Evolutionary conservation across 2,888 invertebrate genomes (phyloP), one percentile per base, ranked within the genome.

Genomic region (Ceriagrion tenellum): DNA sequence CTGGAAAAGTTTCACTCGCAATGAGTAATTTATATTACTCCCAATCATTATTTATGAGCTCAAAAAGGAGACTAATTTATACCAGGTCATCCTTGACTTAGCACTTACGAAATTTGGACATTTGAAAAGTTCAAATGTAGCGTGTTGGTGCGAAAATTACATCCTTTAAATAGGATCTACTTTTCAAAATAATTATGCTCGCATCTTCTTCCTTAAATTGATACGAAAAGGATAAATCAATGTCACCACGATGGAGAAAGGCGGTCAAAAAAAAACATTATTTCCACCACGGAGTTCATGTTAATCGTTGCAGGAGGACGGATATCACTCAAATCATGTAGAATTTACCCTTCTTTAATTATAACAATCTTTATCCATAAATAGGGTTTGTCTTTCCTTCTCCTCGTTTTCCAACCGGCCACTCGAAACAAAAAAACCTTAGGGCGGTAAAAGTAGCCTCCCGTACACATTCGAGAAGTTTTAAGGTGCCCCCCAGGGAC

Each of bases 391-490:
- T 16, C 0, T 20, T 13, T 91, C 35, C 35, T n/a, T 26, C n/a
- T 74, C 74, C 47, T 69, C 74, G 20, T 47, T 74, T 69, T 93
- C 69, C 69, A 63, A 0, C 0, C 81, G 63, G n/a, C 23, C 47
- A 59, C 90, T 93, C n/a, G n/a, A 23, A 47, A 69, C 69, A 26
- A 40, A 93, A 23, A 63, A 93, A 26, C 93, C 93, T 74, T 93
- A 47, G 93, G 93, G 93, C 93, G 93, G 93, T 93, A 93, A 93
- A 93, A 93, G 93, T 47, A 63, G 69, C 93, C 55, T 74, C 47
- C 47, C 4, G n/a, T 69, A 23, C 63, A 40, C 93, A 40, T 59
- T 81, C 81, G 26, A 59, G 26, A 26, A 69, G n/a, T 69, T 59
- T 69, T 69, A 69, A 69, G 93, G n/a, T 26, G 16, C 40, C 93